Base-by-base conservation (phyloP, 1,140 invertebrate genomes). In the Heliconius himera region DNA sequence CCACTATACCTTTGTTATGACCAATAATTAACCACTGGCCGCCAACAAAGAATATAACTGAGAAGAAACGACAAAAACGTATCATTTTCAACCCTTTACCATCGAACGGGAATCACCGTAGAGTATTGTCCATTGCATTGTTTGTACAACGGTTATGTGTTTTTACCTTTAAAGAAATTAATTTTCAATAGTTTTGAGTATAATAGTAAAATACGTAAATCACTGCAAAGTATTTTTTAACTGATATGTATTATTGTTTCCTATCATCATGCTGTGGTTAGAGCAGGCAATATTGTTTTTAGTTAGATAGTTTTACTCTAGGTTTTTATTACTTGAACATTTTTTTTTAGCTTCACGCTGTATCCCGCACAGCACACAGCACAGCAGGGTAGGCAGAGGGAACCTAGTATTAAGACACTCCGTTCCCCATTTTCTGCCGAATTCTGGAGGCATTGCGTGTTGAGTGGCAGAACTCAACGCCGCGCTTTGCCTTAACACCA, bases 21-120 rank as follows among this genome's bases (percentile, higher is more conserved):
- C 74, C 73, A 49, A 77, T 79, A 82, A 84, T 80, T 81, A 84
- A 82, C 78, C 80, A 73, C 60, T 66, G 78, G 46, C 46, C 29
- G 81, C 71, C 73, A 80, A 84, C 80, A 82, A 80, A 84, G 79
- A 80, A 80, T 54, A 71, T 51, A 41, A 72, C 49, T 70, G 75
- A 76, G 54, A 72, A 56, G 75, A 13, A 73, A 54, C 49, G 73
- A 81, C 76, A 76, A 80, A 22, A 66, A 70, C 26, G 74, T 36
- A 77, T 82, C 80, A 72, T 77, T 22, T 78, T 78, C 41, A 74
- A 81, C 78, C 80, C 83, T 84, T 82, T 73, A 73, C 70, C 78
- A 72, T 75, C 77, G 70, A 76, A 70, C 26, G 70, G 76, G 74
- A 80, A 79, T 76, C 74, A 79, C 22, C 41, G 70, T 79, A 38